phyloP scores from a whole-genome alignment of 2,797 vertebrate genomes.

The Valencia hispanica region DNA sequence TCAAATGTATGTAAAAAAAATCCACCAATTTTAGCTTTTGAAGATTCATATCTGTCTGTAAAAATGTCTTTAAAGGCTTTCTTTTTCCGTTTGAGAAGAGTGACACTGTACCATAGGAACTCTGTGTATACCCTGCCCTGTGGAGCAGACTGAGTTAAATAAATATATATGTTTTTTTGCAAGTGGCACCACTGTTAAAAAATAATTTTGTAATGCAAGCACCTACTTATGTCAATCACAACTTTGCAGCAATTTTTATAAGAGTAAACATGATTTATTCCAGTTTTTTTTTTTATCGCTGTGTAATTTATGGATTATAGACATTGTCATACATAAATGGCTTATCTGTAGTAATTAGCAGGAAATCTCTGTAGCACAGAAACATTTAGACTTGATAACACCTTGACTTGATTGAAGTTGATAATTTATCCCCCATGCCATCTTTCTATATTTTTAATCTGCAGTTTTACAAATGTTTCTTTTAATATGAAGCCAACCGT shows the following conservation, averaged over 20 bases:
- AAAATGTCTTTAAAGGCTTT: conserved; percentile 77
- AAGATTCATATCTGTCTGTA: conserved; percentile 82
- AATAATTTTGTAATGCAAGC: conserved; percentile 69
- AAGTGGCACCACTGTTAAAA: conserved; percentile 80
- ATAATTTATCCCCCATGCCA: conserved; percentile 44
- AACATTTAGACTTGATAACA: conserved; percentile 39
- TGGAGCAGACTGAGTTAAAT: conserved; percentile 85
- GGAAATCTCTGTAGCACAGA: conserved; percentile 41
- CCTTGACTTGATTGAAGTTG: conserved; percentile 37
- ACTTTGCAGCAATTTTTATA: conserved; percentile 52
- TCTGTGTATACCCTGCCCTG: conserved; percentile 86
- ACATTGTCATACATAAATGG: conserved; percentile 35
- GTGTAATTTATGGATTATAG: conserved; percentile 65
- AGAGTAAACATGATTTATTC: conserved; percentile 52
- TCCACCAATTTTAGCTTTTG: conserved; percentile 74
- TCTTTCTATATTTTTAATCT: conserved; percentile 50
- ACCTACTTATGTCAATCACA: conserved; percentile 56
- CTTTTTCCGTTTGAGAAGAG: conserved; percentile 79
- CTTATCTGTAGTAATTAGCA: conserved; percentile 42
- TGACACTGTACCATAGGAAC: conserved; percentile 86
- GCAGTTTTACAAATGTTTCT: conserved; percentile 50
- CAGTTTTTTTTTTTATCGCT: conserved; percentile 36
- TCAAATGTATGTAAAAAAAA: conserved; percentile 64
- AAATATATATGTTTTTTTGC: conserved; percentile 74
- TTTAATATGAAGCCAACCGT: conserved; percentile 46